These are phyloP conservation scores for Epinephelus lanceolatus DNA, from an alignment of 2,113 vertebrate genomes.

Conservation along the genomic window DNA sequence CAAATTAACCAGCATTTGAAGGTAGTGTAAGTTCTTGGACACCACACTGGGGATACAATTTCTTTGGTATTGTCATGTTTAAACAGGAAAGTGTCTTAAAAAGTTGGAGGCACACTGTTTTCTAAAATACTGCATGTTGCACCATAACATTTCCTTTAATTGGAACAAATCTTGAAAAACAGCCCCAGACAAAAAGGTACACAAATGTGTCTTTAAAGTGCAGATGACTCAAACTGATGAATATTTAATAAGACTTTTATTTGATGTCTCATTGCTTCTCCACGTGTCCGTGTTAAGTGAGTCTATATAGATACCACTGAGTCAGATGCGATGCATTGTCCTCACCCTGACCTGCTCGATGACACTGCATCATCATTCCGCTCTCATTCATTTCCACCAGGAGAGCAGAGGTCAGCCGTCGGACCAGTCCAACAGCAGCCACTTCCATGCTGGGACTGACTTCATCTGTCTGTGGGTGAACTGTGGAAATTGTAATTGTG, in stretches of 20 bases:
- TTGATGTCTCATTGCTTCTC: background rate
- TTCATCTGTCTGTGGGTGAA: background rate
- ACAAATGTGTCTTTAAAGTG: background rate
- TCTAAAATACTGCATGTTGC: background rate
- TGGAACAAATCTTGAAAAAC: background rate
- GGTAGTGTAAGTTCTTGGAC: background rate
- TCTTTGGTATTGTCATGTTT: no score
- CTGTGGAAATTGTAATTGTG: constrained; percentile 12
- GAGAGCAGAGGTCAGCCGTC: constrained; percentile 35
- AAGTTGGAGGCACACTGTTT: background rate
- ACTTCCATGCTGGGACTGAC: constrained; percentile 11
- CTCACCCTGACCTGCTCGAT: constrained; percentile 39
- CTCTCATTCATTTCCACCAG: background rate
- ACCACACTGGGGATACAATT: background rate
- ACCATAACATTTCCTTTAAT: background rate
- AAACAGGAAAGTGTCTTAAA: background rate
- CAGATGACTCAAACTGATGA: background rate
- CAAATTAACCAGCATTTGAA: background rate
- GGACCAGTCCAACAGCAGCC: constrained; percentile 6
- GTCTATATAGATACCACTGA: background rate
- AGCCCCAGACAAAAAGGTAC: background rate
- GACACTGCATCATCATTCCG: constrained; percentile 63
- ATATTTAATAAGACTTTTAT: background rate
- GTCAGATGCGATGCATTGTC: constrained; percentile 15
- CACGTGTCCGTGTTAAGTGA: background rate